Evolutionary conservation across 2,113 vertebrate species (phyloP), one percentile per base, ranked within the genome.

Genomic region (Etia nguti): DNA sequence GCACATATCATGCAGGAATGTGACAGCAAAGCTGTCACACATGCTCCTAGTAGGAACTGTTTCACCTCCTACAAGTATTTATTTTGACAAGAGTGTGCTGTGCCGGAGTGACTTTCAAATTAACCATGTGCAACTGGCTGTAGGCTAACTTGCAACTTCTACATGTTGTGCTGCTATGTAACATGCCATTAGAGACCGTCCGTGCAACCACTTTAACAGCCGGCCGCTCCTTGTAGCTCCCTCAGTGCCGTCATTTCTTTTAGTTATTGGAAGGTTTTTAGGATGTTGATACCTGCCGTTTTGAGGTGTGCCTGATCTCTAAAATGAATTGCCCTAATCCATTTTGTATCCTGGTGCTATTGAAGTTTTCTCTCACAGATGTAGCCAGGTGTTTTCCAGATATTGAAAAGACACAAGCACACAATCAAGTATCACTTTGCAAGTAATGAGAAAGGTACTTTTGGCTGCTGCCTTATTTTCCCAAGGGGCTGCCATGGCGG

Each of bases 51-150:
- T 59, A 83, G 77, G 50, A 81, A 92, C 68, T 54, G 43, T 83
- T 92, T 86, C 81, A 90, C 87, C 90, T 93, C 86, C 41, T 91
- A 75, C 81, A 55, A 85, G 50, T 22, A 54, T 91, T 59, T 90
- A 46, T 87, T 88, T 90, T 87, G 83, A 93, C 91, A 87, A 84
- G 88, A 68, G 65, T 73, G 68, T 20, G 20, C 26, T 31, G 20
- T 26, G 86, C 83, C 20, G 6, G 34, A 65, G 18, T 10, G 56
- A 59, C 50, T 88, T 75, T 90, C 59, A 26, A 83, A 85, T 92
- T 82, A 91, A 94, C 88, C 79, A 52, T 52, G 77, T 57, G 57
- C 80, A 68, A 31, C 65, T 86, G 4, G 62, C 86, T 83, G 36
- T 54, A 18, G 73, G 88, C 81, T 84, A 77, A 90, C 83, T 85